These are phyloP conservation scores for Meloidogyne floridensis DNA, from an alignment of 1,140 invertebrate genomes.

Conservation along the genomic window DNA sequence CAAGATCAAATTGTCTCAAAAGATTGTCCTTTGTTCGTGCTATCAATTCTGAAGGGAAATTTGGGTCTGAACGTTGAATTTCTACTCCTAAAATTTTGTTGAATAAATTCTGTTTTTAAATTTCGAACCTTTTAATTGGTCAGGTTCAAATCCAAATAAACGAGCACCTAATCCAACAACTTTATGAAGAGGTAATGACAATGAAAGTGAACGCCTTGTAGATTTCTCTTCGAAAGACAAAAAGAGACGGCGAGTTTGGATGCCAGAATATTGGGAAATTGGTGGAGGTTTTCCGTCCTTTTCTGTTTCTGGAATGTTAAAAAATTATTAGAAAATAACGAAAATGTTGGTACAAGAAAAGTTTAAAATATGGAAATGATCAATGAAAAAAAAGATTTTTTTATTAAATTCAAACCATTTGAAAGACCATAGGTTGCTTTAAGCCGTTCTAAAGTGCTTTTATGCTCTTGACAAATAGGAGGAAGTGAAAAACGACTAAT, in stretches of 20 bases:
- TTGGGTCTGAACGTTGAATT: constrained; percentile 22
- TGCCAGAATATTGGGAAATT: constrained; percentile 23
- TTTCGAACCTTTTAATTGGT: constrained; percentile 16
- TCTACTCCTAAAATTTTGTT: constrained; percentile 17
- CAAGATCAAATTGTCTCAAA: constrained; percentile 41
- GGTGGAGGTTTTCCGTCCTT: background rate
- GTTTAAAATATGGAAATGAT: too few species aligned
- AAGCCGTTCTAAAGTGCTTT: constrained; percentile 18
- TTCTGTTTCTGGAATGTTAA: background rate
- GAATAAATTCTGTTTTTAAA: background rate
- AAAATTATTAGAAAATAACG: too few species aligned
- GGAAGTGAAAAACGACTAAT: constrained; percentile 29
- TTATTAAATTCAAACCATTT: background rate
- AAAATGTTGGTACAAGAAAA: too few species aligned
- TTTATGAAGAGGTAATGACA: constrained; percentile 37
- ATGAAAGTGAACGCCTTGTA: constrained; percentile 24
- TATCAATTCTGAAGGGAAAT: constrained; percentile 31
- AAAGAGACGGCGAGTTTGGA: constrained; percentile 20
- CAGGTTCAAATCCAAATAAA: constrained; percentile 36
- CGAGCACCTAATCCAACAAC: constrained; percentile 34
- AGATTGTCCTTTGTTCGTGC: constrained; percentile 42
- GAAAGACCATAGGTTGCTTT: constrained; percentile 25
- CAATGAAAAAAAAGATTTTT: too few species aligned
- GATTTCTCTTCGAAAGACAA: constrained; percentile 19
- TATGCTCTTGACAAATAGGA: constrained; percentile 14